A percentile compares a stretch with the other conserved stretches of the same genome.
Evolutionary conservation across 2,113 vertebrate genomes (phyloP).

Genomic region (Cyanoliseus patagonus): DNA sequence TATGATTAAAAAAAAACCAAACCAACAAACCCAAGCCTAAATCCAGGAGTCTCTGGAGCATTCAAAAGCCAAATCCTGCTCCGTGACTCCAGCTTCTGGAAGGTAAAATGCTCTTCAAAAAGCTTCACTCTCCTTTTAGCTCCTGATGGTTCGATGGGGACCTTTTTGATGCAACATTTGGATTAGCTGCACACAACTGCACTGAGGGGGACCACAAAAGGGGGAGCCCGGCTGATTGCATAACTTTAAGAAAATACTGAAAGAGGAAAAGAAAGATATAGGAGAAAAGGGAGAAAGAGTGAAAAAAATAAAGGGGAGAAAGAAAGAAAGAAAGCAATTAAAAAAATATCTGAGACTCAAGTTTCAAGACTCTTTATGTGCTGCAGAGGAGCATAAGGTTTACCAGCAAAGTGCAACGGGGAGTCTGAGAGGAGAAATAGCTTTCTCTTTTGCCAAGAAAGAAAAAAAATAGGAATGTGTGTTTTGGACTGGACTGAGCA

Average conservation of each 20-base stretch:
- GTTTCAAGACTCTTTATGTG: slow-evolving; percentile 77
- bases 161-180: slow-evolving; percentile 64
- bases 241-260: slow-evolving; percentile 71
- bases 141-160: slow-evolving; percentile 62
- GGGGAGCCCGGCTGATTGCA: slow-evolving; percentile 43
- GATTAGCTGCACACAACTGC: slow-evolving; percentile 65
- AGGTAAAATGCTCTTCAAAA: slow-evolving; percentile 55
- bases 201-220: slow-evolving; percentile 57
- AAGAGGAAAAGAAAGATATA: slow-evolving; percentile 35
- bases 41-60: slow-evolving; percentile 70
- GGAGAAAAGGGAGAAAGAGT: slow-evolving; percentile 1
- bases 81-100: slow-evolving; percentile 72
- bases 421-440: slow-evolving; percentile 70
- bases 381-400: slow-evolving; percentile 71
- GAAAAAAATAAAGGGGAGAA: background rate
- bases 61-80: slow-evolving; percentile 58
- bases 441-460: slow-evolving; percentile 64
- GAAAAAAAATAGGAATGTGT: slow-evolving; percentile 71
- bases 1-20: background rate
- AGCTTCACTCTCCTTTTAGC: slow-evolving; percentile 51
- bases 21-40: background rate
- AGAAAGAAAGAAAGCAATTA: slow-evolving; percentile 30
- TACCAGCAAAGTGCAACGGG: slow-evolving; percentile 74
- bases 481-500: slow-evolving; percentile 71
- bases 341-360: slow-evolving; percentile 74